A percentile compares a stretch with the other conserved stretches of the same genome.
Evolutionary conservation across 1,140 invertebrate genomes (phyloP).

Genomic region (Orchestia grillus): DNA sequence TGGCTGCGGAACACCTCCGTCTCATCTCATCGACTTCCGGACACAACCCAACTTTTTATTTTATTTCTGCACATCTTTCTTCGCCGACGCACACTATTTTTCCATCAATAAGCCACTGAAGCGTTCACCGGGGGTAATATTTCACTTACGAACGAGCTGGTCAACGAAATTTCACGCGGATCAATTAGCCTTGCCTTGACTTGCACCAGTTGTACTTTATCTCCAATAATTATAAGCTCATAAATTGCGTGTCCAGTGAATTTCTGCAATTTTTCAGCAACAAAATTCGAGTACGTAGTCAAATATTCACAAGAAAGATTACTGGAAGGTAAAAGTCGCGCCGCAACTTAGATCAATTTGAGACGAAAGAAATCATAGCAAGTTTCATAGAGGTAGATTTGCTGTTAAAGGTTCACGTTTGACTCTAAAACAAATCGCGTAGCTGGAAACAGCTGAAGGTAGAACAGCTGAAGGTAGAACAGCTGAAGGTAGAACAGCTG

Average conservation of each 20-base stretch:
- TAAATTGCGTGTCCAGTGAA: neutral
- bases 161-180: neutral
- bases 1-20: too few relatives aligned
- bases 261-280: neutral
- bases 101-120: neutral
- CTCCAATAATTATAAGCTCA: neutral
- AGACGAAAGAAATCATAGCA: too few relatives aligned
- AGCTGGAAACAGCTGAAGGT: too few relatives aligned
- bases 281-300: neutral
- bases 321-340: too few relatives aligned
- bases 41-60: neutral
- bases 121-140: too few relatives aligned
- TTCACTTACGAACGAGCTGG: neutral
- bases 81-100: neutral
- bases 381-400: too few relatives aligned
- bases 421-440: too few relatives aligned
- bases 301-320: neutral
- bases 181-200: neutral
- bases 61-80: neutral
- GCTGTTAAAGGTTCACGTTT: too few relatives aligned
- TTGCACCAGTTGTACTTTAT: neutral
- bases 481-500: too few relatives aligned
- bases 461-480: too few relatives aligned
- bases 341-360: too few relatives aligned
- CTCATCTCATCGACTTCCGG: neutral